Percentiles rank a stretch among this genome's conserved stretches.
These are phyloP conservation scores for Phrynocephalus guinanensis DNA, from an alignment of 2,797 vertebrate species.

Conservation along the genomic window DNA sequence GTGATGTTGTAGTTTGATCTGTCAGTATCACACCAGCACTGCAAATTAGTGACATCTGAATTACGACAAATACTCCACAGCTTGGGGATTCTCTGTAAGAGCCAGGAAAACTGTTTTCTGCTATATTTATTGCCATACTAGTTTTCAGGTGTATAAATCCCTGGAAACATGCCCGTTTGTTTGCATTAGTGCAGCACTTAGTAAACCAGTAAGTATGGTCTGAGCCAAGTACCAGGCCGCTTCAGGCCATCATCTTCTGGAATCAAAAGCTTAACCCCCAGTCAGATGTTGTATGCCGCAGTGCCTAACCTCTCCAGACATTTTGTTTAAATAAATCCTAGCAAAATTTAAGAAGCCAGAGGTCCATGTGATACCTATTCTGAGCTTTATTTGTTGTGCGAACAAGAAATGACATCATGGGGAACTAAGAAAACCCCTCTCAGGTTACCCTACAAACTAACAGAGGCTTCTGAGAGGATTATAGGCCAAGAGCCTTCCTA, in stretches of 20 bases:
- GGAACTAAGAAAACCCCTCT: slow-evolving; percentile 67
- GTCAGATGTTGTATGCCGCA: neutral
- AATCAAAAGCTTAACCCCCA: neutral
- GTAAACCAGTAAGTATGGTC: slow-evolving; percentile 18
- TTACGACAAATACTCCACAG: neutral
- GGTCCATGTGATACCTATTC: neutral
- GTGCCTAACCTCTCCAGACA: neutral
- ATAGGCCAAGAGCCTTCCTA: slow-evolving; percentile 71
- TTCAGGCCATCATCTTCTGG: neutral
- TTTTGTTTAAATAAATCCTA: slow-evolving; percentile 39
- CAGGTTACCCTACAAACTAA: slow-evolving; percentile 77
- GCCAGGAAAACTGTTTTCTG: neutral
- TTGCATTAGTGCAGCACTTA: slow-evolving; percentile 34
- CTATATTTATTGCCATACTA: neutral
- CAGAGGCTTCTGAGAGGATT: slow-evolving; percentile 74
- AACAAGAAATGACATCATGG: slow-evolving; percentile 65
- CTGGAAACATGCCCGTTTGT: neutral
- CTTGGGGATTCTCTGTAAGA: neutral
- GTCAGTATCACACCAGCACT: neutral
- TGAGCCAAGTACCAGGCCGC: slow-evolving; percentile 10
- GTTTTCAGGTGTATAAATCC: neutral
- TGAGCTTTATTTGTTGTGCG: slow-evolving; percentile 44
- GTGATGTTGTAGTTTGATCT: no score
- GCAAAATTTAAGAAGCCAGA: slow-evolving; percentile 14
- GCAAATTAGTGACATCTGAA: neutral